Base-by-base conservation (phyloP, 1,140 invertebrate genomes). In the Charaxes varanes region DNA sequence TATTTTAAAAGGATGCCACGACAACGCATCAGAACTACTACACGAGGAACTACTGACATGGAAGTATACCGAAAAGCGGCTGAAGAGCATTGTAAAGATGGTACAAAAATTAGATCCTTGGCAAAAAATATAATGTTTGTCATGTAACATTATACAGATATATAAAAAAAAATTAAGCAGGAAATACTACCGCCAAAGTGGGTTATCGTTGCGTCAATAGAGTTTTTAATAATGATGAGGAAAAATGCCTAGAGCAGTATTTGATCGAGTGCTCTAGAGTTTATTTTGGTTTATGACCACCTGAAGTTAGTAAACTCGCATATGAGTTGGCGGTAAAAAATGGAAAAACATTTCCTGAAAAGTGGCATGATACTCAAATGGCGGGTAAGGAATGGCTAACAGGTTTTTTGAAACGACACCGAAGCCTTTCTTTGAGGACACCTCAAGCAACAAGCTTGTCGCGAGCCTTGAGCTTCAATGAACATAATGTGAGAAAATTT, bases 381-480 rank as follows among this genome's bases (percentile, higher is more conserved):
- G 37, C 36, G 2, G 37, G 6, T 10, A 22, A 34, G 19, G 18
- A 34, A 22, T 34, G 11, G 32, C 18, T 34, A 13, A 21, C 32
- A 6, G 21, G 18, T 3, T 23, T 35, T 22, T 21, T 13, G 6
- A 35, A 35, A 35, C 19, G 52, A 13, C 33, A 67, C 58, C 27
- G 45, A 5, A 27, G 54, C 12, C 21, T 64, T 27, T 49, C 45
- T 3, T 24, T 65, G 6, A 44, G 58, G 32, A 58, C 44, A 24
- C 62, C 73, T 32, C 63, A 78, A 43, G 54, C 62, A 17, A 81
- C 70, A 6, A 73, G 74, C 40, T 33, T 80, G 41, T 66, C 68
- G 62, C 26, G 58, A 6, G 51, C 62, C 13, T 23, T 44, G 16
- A 56, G 32, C 7, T 74, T 73, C 40, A 76, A 77, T 31, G 65